Percentiles rank a stretch among this genome's conserved stretches.
phyloP scores from a whole-genome alignment of 2,113 vertebrate genomes.

The Chitala chitala region DNA sequence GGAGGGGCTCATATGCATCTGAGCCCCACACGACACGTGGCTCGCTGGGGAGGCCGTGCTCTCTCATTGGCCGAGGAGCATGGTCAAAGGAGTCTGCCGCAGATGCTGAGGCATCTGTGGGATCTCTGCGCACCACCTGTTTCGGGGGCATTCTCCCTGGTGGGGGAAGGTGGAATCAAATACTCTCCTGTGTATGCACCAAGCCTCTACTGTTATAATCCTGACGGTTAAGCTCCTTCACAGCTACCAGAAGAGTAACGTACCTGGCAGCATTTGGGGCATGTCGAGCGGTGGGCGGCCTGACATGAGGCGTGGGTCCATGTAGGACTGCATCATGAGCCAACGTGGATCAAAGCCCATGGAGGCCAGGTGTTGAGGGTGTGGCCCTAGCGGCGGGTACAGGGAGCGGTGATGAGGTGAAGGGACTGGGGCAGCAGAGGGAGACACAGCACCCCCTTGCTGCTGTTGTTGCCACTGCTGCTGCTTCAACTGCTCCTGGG shows the following conservation, averaged over 20 bases:
- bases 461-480: constrained; percentile 76
- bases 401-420: constrained; percentile 85
- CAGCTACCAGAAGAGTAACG: no score
- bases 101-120: constrained; percentile 76
- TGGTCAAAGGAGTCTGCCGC: constrained; percentile 90
- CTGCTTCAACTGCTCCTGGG: constrained; percentile 85
- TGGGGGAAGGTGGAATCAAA: not conserved
- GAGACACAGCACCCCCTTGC: constrained; percentile 74
- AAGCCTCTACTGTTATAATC: no score
- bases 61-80: constrained; percentile 75
- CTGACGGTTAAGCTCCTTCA: no score
- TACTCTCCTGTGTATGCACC: no score
- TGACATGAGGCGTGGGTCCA: constrained; percentile 95
- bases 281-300: constrained; percentile 88
- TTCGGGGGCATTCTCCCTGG: constrained; percentile 90
- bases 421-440: constrained; percentile 71
- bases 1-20: constrained; percentile 81
- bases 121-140: constrained; percentile 86
- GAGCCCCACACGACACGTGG: constrained; percentile 88
- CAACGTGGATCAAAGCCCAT: constrained; percentile 97
- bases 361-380: constrained; percentile 88
- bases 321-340: constrained; percentile 98
- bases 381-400: constrained; percentile 88
- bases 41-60: constrained; percentile 77
- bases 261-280: constrained; percentile 83